Percentiles rank a stretch among this genome's conserved stretches.
These are phyloP conservation scores for Podargus strigoides DNA, from an alignment of 2,797 vertebrate species.

Conservation along the genomic window DNA sequence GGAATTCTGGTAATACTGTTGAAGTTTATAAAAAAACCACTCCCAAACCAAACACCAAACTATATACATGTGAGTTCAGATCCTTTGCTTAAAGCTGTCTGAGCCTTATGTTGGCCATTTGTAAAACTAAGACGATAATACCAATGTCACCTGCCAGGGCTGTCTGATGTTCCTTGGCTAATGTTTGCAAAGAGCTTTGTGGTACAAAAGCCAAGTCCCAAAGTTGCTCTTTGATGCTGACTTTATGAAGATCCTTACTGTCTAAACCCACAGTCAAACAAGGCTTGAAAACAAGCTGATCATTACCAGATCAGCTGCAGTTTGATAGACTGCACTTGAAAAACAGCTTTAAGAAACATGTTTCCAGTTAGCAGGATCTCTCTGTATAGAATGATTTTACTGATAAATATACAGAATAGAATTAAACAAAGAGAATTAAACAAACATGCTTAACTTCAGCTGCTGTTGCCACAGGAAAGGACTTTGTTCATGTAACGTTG, in stretches of 20 bases:
- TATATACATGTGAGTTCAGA: neutral
- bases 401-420: neutral
- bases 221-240: neutral
- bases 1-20: neutral
- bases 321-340: neutral
- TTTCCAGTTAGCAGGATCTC: neutral
- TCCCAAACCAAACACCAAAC: too few relatives aligned
- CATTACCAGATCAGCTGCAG: neutral
- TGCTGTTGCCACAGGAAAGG: neutral
- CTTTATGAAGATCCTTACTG: neutral
- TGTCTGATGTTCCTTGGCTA: neutral
- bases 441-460: neutral
- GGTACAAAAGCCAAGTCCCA: neutral
- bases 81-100: neutral
- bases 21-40: neutral
- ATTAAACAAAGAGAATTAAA: neutral
- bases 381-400: neutral
- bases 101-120: neutral
- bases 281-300: neutral
- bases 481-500: neutral
- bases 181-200: neutral
- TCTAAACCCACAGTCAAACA: neutral
- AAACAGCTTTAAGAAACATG: neutral
- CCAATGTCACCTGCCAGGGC: neutral
- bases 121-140: neutral